phyloP scores from a whole-genome alignment of 2,113 vertebrate species.

The Percina caprodes region DNA sequence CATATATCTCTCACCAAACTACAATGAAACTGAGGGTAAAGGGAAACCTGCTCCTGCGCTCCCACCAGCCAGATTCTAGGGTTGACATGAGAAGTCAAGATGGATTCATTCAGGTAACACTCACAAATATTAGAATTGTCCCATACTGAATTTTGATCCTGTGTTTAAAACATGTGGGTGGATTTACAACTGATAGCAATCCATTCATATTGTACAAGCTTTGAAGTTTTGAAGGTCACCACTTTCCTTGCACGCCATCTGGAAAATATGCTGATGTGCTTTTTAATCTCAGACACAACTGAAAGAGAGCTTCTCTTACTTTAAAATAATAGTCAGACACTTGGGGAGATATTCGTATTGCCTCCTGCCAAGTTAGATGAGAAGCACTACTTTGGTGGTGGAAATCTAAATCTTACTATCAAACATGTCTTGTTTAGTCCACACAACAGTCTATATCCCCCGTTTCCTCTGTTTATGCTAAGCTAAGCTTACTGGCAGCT shows the following conservation, averaged over 20 bases:
- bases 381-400: not conserved
- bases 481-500: no score
- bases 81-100: slow-evolving; percentile 54
- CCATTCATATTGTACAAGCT: slow-evolving; percentile 14
- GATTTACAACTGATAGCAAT: slow-evolving; percentile 26
- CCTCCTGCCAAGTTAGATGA: not conserved
- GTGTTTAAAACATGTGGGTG: slow-evolving; percentile 26
- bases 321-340: not conserved
- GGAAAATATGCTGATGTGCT: not conserved
- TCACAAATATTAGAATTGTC: slow-evolving; percentile 39
- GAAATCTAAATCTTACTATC: no score
- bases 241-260: not conserved
- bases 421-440: no score
- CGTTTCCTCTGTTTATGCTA: no score
- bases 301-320: not conserved
- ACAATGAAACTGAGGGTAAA: slow-evolving; percentile 29
- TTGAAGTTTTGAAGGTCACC: slow-evolving; percentile 8
- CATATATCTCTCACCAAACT: slow-evolving; percentile 36
- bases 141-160: slow-evolving; percentile 42
- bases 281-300: not conserved
- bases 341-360: not conserved
- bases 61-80: slow-evolving; percentile 35
- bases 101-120: slow-evolving; percentile 59
- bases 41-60: not conserved
- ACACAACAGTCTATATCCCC: no score